These are phyloP conservation scores for Temnothorax rugatulus DNA, from an alignment of 2,888 invertebrate genomes.

Conservation along the genomic window DNA sequence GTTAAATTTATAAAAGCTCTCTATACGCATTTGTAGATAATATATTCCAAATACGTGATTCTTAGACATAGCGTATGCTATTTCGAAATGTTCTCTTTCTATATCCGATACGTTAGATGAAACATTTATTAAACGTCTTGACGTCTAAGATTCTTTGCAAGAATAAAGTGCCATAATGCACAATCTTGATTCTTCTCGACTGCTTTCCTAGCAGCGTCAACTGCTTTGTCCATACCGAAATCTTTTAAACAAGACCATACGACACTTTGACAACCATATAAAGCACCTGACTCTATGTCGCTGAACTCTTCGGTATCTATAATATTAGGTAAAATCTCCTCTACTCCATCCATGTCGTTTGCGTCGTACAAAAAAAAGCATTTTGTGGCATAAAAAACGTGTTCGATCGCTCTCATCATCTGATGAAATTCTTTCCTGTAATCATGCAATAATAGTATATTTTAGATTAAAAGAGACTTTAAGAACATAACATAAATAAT, in stretches of 20 bases:
- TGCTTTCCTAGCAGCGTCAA: conserved; percentile 37
- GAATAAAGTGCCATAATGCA: conserved; percentile 55
- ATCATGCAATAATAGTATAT: background rate
- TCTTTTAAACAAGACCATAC: conserved; percentile 21
- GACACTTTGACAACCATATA: conserved; percentile 46
- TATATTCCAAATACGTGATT: conserved; percentile 45
- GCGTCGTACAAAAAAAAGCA: conserved; percentile 30
- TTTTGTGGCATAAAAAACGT: conserved; percentile 49
- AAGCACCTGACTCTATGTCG: conserved; percentile 22
- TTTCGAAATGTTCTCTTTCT: conserved; percentile 37
- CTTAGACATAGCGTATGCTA: conserved; percentile 31
- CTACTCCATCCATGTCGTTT: background rate
- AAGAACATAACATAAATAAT: background rate
- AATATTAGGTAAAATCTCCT: conserved; percentile 30
- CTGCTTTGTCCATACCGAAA: conserved; percentile 14
- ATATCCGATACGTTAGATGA: background rate
- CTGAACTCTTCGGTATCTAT: background rate
- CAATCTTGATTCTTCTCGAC: conserved; percentile 41
- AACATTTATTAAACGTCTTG: conserved; percentile 22
- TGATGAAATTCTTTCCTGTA: conserved; percentile 18
- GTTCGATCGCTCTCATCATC: conserved; percentile 28
- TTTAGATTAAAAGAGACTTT: background rate
- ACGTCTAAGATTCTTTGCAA: conserved; percentile 51
- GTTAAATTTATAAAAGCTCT: background rate
- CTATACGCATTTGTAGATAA: conserved; percentile 42